These are phyloP conservation scores for Crax fasciolata DNA, from an alignment of 2,797 vertebrate species.

Conservation along the genomic window DNA sequence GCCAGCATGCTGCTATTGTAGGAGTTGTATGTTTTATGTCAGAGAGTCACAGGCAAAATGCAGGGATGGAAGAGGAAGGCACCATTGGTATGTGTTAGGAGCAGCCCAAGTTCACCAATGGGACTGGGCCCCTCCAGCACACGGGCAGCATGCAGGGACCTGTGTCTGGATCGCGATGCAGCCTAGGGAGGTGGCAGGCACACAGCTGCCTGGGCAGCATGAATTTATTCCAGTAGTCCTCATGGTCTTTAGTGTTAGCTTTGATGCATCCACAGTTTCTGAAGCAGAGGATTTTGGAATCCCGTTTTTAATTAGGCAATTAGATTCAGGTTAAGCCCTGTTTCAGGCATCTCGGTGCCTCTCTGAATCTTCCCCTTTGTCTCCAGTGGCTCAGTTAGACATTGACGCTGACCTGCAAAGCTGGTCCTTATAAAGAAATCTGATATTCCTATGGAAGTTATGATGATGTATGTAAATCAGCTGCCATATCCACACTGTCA, in stretches of 20 bases:
- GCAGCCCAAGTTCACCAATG: not conserved
- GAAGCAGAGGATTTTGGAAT: constrained; percentile 26
- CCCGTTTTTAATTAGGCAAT: constrained; percentile 46
- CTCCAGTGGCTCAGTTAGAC: constrained; percentile 36
- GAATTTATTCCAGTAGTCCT: not conserved
- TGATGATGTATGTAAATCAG: constrained; percentile 79
- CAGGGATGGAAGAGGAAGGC: not conserved
- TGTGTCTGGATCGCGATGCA: not conserved
- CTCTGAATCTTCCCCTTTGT: constrained; percentile 42
- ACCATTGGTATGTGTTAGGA: rapidly evolving
- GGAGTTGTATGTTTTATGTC: not conserved
- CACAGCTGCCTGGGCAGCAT: not conserved
- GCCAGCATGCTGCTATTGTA: not conserved
- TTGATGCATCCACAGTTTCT: constrained; percentile 18
- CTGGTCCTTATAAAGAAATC: constrained; percentile 68
- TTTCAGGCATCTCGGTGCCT: not conserved
- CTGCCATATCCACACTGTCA: constrained; percentile 67
- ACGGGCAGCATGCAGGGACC: not conserved
- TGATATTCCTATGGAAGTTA: constrained; percentile 75
- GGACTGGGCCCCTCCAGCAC: rapidly evolving
- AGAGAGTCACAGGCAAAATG: not conserved
- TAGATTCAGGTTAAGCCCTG: constrained; percentile 51
- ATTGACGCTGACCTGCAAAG: constrained; percentile 62
- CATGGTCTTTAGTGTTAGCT: not conserved
- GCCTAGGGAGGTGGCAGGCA: not conserved